Evolutionary conservation across 2,797 vertebrate genomes (phyloP).

Genomic region (Pseudochromis fuscus): DNA sequence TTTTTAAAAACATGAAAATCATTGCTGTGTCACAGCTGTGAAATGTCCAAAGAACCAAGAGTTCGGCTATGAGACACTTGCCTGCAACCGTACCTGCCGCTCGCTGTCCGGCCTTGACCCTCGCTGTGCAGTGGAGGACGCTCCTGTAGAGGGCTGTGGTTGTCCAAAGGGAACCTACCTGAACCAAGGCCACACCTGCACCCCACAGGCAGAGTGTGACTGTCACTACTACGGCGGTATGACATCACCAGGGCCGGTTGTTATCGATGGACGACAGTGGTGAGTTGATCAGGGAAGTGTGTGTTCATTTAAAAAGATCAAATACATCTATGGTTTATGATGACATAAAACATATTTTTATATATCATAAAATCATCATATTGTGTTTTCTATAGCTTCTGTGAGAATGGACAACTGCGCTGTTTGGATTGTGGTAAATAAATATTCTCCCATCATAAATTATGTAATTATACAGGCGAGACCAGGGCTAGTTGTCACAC

Average conservation of each 20-base stretch:
- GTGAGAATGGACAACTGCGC: conserved; percentile 77
- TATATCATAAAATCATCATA: background rate
- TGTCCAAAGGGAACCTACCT: conserved; percentile 78
- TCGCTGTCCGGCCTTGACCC: conserved; percentile 74
- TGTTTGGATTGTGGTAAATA: conserved; percentile 80
- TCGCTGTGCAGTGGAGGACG: conserved; percentile 60
- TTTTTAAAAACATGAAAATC: background rate
- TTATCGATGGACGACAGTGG: conserved; percentile 75
- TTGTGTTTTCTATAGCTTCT: conserved; percentile 72
- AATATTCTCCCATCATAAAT: background rate
- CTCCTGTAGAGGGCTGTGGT: conserved; percentile 81
- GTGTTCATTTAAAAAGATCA: background rate
- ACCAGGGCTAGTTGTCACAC: too few relatives aligned
- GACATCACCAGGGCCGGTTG: conserved; percentile 46
- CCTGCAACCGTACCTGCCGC: conserved; percentile 81
- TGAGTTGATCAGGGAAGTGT: conserved; percentile 46
- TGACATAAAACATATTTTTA: too few relatives aligned
- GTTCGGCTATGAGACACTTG: conserved; percentile 70
- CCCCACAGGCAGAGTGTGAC: conserved; percentile 62
- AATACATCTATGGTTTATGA: background rate
- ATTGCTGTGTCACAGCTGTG: conserved; percentile 58
- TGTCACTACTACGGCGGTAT: conserved; percentile 65
- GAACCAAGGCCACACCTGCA: conserved; percentile 63
- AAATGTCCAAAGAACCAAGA: conserved; percentile 72
- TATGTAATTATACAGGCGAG: too few relatives aligned